These are phyloP conservation scores for Acanthurus leucopareius DNA, from an alignment of 2,797 vertebrate genomes.

Conservation along the genomic window DNA sequence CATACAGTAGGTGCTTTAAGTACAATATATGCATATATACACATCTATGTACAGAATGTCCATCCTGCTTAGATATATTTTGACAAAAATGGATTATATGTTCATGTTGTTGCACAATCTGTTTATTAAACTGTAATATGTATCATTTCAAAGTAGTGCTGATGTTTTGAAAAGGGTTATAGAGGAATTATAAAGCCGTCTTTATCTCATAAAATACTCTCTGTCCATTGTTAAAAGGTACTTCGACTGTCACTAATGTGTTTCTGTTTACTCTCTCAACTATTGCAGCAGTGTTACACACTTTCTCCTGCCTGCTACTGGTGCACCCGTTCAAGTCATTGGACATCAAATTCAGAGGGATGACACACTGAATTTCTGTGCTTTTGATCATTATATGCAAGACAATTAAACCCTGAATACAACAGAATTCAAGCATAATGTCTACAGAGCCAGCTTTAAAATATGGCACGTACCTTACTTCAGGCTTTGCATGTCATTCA, in stretches of 20 bases:
- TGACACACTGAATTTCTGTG: neutral
- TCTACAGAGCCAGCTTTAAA: neutral
- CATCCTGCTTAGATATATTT: neutral
- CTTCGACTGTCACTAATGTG: neutral
- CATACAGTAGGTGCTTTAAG: no score
- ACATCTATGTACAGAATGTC: neutral
- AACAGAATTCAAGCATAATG: neutral
- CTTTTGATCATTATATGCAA: neutral
- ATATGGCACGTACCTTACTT: constrained; percentile 7
- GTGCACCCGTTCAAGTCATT: neutral
- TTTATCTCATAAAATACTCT: no score
- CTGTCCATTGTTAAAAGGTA: no score
- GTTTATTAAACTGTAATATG: no score
- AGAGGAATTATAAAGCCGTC: no score
- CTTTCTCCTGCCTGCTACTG: neutral
- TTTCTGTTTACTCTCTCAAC: neutral
- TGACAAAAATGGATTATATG: neutral
- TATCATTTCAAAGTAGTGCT: no score
- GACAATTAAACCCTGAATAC: neutral
- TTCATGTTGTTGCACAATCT: neutral
- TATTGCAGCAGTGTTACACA: neutral
- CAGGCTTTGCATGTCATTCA: neutral
- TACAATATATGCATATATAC: neutral
- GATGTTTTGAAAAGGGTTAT: no score
- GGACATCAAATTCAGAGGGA: neutral